These are phyloP conservation scores for Phytoseiulus persimilis DNA, from an alignment of 2,888 invertebrate species.

Conservation along the genomic window DNA sequence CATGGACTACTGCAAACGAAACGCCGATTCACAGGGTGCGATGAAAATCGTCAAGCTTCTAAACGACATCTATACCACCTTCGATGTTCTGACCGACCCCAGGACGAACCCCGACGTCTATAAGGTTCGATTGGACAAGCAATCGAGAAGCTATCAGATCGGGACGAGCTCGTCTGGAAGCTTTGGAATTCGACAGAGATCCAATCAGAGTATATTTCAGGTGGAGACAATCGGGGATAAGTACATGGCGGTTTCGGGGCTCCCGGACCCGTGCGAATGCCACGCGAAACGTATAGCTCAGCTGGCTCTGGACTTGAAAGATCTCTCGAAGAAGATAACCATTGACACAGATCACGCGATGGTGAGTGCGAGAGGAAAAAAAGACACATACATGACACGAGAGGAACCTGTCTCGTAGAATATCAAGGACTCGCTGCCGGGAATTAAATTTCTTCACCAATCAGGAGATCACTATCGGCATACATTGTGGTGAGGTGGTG, in stretches of 20 bases:
- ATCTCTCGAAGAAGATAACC: constrained; percentile 73
- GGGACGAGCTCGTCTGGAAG: too few relatives aligned
- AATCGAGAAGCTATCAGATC: background rate
- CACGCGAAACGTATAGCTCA: constrained; percentile 84
- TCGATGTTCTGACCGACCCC: constrained; percentile 84
- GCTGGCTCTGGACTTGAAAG: constrained; percentile 90
- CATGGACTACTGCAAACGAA: constrained; percentile 73
- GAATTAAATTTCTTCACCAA: background rate
- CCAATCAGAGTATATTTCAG: constrained; percentile 53
- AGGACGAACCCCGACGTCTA: constrained; percentile 86
- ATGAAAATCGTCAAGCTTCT: constrained; percentile 92
- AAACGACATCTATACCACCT: constrained; percentile 83
- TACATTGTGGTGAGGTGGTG: constrained; percentile 86
- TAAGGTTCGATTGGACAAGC: constrained; percentile 61
- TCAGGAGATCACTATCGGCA: constrained; percentile 88
- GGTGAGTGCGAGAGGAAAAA: constrained; percentile 55
- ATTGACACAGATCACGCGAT: constrained; percentile 75
- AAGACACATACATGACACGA: background rate
- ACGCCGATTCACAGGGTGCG: constrained; percentile 82
- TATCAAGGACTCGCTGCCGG: too few relatives aligned
- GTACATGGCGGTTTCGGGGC: constrained; percentile 92
- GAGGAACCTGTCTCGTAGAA: too few relatives aligned
- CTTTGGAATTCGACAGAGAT: too few relatives aligned
- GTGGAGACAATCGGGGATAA: constrained; percentile 96
- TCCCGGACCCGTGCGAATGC: constrained; percentile 78